Evolutionary conservation across 2,113 vertebrate genomes (phyloP).

Genomic region (Oreotrochilus melanogaster): DNA sequence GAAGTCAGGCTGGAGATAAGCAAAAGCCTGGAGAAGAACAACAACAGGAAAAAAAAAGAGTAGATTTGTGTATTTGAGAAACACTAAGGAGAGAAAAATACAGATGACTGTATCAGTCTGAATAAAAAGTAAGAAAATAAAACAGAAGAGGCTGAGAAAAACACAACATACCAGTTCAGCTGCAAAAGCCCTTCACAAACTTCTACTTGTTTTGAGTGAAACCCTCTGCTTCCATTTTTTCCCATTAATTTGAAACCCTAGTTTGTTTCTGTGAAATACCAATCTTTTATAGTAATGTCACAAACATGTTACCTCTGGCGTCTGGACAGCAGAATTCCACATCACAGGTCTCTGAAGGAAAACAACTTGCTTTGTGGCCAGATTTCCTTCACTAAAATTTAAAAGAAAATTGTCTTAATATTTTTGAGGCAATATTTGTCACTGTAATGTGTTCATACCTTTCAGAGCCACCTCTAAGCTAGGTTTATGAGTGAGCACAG

Average conservation of each 20-base stretch:
- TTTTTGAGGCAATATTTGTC: neutral
- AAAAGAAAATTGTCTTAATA: constrained; percentile 15
- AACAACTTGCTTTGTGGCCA: constrained; percentile 95
- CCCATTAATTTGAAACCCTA: neutral
- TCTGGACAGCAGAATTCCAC: constrained; percentile 72
- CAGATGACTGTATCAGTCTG: neutral
- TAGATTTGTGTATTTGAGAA: neutral
- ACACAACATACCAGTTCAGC: neutral
- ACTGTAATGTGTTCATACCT: neutral
- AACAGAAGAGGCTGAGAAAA: neutral
- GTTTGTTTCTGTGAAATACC: neutral
- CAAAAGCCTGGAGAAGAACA: neutral
- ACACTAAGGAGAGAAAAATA: neutral
- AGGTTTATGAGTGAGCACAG: neutral
- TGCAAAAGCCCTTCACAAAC: neutral
- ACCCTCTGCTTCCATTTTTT: neutral
- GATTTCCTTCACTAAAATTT: constrained; percentile 90
- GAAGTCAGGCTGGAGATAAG: neutral
- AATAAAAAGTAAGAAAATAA: neutral
- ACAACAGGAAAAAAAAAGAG: neutral
- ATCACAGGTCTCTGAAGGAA: constrained; percentile 92
- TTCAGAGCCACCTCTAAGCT: neutral
- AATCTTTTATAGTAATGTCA: neutral
- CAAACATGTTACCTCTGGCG: constrained; percentile 68
- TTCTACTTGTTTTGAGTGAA: neutral